Percentiles rank a stretch among this genome's conserved stretches.
These are phyloP conservation scores for Adoxophyes honmai DNA, from an alignment of 1,140 invertebrate species.

Conservation along the genomic window DNA sequence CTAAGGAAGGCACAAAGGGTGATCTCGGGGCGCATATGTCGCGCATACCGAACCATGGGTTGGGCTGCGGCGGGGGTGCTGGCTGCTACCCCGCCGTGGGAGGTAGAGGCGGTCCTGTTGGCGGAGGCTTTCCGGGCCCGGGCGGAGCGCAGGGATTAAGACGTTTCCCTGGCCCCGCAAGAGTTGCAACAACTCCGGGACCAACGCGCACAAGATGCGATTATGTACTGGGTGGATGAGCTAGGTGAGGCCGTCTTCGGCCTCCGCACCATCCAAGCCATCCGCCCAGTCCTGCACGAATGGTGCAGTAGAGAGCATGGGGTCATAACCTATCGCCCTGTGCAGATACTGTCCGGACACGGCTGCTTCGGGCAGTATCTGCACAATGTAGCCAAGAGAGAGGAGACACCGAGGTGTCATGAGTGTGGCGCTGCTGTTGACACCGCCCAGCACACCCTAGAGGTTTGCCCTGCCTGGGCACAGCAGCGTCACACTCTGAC, in stretches of 20 bases:
- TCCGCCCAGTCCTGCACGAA: no score
- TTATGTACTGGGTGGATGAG: no score
- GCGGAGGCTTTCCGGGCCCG: background rate
- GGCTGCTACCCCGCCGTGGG: conserved; percentile 11
- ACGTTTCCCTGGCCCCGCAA: background rate
- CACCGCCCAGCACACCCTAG: no score
- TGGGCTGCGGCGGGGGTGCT: background rate
- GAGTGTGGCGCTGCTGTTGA: conserved; percentile 12
- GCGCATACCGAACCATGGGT: conserved; percentile 7
- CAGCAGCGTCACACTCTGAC: no score
- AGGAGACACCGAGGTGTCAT: conserved; percentile 10
- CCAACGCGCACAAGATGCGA: background rate
- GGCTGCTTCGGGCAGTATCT: no score
- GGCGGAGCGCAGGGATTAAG: no score
- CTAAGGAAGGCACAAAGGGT: conserved; percentile 21
- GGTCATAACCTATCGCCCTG: background rate
- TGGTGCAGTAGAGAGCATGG: background rate
- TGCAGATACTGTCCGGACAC: no score
- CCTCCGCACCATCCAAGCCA: background rate
- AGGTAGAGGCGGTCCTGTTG: background rate
- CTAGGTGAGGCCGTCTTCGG: background rate
- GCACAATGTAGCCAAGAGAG: background rate
- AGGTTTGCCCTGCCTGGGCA: no score
- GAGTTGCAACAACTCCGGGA: no score
- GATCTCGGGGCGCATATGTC: conserved; percentile 16